Conservation (phyloP, 2,113 vertebrate genomes). For the Patagioenas fasciata region DNA sequence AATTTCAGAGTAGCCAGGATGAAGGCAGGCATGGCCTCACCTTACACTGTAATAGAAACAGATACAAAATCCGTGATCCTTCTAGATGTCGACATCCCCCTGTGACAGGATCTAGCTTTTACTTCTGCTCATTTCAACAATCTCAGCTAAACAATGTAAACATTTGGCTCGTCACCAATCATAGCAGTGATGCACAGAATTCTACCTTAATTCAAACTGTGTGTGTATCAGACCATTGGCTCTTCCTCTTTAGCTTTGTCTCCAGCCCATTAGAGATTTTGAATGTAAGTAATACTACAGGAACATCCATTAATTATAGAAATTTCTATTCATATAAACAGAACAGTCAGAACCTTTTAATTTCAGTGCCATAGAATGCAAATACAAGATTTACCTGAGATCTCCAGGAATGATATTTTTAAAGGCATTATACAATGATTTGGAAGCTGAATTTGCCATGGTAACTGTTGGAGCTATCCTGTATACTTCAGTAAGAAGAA, state of each 20-base stretch:
- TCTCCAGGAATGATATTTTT: conserved; percentile 6
- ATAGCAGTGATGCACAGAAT: not conserved
- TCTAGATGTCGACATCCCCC: not conserved
- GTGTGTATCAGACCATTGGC: not conserved
- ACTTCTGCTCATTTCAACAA: not conserved
- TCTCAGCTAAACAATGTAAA: not conserved
- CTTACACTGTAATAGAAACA: not conserved
- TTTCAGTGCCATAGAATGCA: not conserved
- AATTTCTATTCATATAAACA: not conserved
- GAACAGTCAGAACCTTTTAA: not conserved
- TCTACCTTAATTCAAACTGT: not conserved
- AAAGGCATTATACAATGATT: not conserved
- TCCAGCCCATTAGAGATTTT: not conserved
- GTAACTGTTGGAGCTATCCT: conserved; percentile 41
- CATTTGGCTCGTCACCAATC: not conserved
- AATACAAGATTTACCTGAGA: not conserved
- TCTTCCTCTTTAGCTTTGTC: not conserved
- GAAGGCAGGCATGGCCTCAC: not conserved
- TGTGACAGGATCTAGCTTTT: not conserved
- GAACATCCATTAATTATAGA: not conserved
- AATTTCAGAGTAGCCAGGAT: not conserved
- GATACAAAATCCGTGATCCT: not conserved
- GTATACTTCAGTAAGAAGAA: not conserved
- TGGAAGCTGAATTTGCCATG: conserved; percentile 54
- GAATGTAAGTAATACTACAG: not conserved